phyloP scores from a whole-genome alignment of 2,113 vertebrate species.

The Toxotes chatareus region DNA sequence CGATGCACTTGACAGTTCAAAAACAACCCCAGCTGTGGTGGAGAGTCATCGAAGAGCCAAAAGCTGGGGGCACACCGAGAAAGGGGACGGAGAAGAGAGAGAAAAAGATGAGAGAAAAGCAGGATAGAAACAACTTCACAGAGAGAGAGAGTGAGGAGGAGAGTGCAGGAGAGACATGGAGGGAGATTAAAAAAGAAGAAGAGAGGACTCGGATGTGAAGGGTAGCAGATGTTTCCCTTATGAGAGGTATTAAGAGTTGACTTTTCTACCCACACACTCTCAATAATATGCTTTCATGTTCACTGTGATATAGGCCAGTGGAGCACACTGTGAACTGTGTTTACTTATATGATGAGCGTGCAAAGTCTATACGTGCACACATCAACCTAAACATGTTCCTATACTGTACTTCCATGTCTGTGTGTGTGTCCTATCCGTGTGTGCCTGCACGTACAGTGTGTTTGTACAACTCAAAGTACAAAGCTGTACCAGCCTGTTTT shows the following conservation, averaged over 20 bases:
- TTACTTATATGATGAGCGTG: background rate
- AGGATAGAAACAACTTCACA: slow-evolving; percentile 38
- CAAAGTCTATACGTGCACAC: background rate
- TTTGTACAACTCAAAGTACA: background rate
- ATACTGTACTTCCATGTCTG: background rate
- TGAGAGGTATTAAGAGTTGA: slow-evolving; percentile 54
- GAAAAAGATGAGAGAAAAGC: slow-evolving; percentile 21
- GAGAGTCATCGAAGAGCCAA: slow-evolving; percentile 41
- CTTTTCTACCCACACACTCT: slow-evolving; percentile 33
- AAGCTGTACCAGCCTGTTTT: background rate
- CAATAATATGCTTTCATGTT: slow-evolving; percentile 30
- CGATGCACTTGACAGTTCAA: slow-evolving; percentile 36
- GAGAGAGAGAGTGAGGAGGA: slow-evolving; percentile 3
- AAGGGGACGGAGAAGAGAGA: background rate
- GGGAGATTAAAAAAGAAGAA: slow-evolving; percentile 46
- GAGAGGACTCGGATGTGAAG: slow-evolving; percentile 29
- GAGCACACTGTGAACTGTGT: slow-evolving; percentile 17
- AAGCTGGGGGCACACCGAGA: slow-evolving; percentile 31
- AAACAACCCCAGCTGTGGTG: slow-evolving; percentile 60
- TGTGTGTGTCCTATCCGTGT: background rate
- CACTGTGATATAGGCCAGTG: slow-evolving; percentile 25
- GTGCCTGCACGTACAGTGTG: background rate
- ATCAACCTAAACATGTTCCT: background rate
- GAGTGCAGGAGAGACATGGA: background rate
- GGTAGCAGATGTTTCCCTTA: slow-evolving; percentile 71